A percentile compares a stretch with the other conserved stretches of the same genome.
Evolutionary conservation across 2,888 invertebrate species (phyloP).

Genomic region (Apomyelois bistriatella): DNA sequence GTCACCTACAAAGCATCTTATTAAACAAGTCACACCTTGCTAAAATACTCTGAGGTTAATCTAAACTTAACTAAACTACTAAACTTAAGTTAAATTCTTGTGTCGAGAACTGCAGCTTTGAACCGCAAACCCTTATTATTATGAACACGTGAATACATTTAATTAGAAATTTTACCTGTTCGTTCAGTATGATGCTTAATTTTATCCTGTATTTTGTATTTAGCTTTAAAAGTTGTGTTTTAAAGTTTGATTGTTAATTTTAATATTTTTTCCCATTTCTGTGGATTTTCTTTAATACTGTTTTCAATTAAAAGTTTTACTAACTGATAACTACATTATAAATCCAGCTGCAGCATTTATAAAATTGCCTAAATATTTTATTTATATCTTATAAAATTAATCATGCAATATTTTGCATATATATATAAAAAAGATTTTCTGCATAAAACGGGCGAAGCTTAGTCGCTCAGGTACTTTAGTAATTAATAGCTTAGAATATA

Average conservation of each 20-base stretch:
- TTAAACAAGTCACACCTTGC: constrained; percentile 11
- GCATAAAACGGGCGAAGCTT: too few relatives aligned
- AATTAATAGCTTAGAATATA: too few relatives aligned
- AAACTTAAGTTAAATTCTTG: constrained; percentile 9
- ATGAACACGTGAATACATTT: constrained; percentile 5
- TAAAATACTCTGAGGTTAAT: constrained; percentile 10
- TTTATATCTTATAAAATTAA: too few relatives aligned
- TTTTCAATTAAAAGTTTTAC: too few relatives aligned
- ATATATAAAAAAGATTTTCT: too few relatives aligned
- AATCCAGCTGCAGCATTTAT: too few relatives aligned
- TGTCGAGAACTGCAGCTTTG: constrained; percentile 8
- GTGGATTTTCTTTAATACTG: too few relatives aligned
- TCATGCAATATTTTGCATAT: too few relatives aligned
- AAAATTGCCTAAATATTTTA: too few relatives aligned
- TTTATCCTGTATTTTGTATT: neutral
- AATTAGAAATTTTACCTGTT: constrained; percentile 2
- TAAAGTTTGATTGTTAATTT: neutral
- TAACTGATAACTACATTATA: too few relatives aligned
- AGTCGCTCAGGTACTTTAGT: too few relatives aligned
- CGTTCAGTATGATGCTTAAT: neutral
- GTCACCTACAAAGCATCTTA: constrained; percentile 9
- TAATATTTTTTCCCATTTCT: neutral
- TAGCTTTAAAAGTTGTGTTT: neutral
- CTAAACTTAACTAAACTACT: constrained; percentile 9
- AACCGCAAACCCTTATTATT: constrained; percentile 8